phyloP scores from a whole-genome alignment of 2,888 invertebrate genomes.

The Lissocephala sabroskyi region DNA sequence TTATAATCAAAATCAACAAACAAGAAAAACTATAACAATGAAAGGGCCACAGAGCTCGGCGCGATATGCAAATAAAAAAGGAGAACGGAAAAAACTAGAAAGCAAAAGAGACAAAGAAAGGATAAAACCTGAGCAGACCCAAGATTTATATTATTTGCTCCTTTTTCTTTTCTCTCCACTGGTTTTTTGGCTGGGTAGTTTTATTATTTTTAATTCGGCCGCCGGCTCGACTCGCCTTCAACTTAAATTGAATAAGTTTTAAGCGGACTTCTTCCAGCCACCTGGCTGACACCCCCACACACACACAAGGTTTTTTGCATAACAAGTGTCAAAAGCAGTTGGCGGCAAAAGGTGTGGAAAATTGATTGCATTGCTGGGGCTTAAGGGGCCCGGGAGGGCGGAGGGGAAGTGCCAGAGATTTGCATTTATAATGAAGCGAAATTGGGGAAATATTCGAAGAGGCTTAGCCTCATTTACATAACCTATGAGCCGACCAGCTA shows the following conservation, averaged over 20 bases:
- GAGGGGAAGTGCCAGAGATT: too few relatives aligned
- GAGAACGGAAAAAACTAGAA: not conserved
- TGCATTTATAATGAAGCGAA: constrained; percentile 47
- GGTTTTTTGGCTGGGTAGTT: constrained; percentile 9
- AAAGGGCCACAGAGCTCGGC: not conserved
- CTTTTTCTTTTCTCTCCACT: not conserved
- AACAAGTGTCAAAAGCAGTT: constrained; percentile 29
- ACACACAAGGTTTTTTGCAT: constrained; percentile 35
- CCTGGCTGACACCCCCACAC: not conserved
- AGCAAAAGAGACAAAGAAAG: not conserved
- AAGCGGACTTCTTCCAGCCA: constrained; percentile 45
- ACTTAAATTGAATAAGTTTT: constrained; percentile 64
- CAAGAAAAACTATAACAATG: constrained; percentile 15
- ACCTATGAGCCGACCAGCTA: too few relatives aligned
- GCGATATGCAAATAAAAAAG: constrained; percentile 30
- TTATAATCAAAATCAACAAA: constrained; percentile 37
- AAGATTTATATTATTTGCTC: too few relatives aligned
- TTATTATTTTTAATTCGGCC: constrained; percentile 1
- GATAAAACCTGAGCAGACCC: not conserved
- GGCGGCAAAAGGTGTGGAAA: constrained; percentile 41
- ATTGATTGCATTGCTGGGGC: constrained; percentile 33
- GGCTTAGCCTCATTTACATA: constrained; percentile 28
- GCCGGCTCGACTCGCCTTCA: too few relatives aligned
- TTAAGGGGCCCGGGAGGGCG: too few relatives aligned
- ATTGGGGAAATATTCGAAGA: not conserved